Evolutionary conservation across 1,140 invertebrate species (phyloP), one percentile per base, ranked within the genome.

Genomic region (Solenopsis invicta): DNA sequence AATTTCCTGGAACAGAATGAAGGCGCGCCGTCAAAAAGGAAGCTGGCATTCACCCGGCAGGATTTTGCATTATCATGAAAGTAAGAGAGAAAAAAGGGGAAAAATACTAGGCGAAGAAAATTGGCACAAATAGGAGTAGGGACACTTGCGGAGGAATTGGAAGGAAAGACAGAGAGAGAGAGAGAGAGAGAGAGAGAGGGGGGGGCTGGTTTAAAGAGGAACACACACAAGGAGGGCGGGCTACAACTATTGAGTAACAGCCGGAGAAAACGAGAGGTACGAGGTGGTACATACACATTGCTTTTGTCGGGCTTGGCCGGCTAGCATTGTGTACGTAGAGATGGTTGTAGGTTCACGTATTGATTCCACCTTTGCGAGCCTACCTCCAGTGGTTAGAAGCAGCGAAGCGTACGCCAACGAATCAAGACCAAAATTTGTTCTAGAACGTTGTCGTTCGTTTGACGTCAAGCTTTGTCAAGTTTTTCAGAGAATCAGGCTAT

Each of bases 341-440:
- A 90, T 87, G 82, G 89, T 90, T 85, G 78, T 61, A 86, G 88
- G 77, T 87, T 91, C 87, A 62, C 54, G 88, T 92, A 92, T 92
- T 92, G 91, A 92, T 92, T 91, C 87, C 88, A 90, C 89, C 82
- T 91, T 87, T 71, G 50, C 80, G 80, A 88, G 88, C 75, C 85
- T 91, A 91, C 82, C 69, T 45, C 56, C 71, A 71, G 48, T 75
- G 88, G 59, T 50, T 89, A 59, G 84, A n/a, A 59, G 67, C 87
- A 76, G 78, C 85, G 80, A 67, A 84, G 81, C 88, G 76, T 81
- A 88, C 85, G 85, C 81, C 88, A 86, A 64, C 85, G 77, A 50
- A 86, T 81, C 24, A 76, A 81, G 34, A n/a, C 6, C 45, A 56
- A 78, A 62, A 67, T 84, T 75, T 61, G 8, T 24, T 56, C 16